Evolutionary conservation across 2,113 vertebrate species (phyloP), one percentile per base, ranked within the genome.

Genomic region (Hypanus sabinus): DNA sequence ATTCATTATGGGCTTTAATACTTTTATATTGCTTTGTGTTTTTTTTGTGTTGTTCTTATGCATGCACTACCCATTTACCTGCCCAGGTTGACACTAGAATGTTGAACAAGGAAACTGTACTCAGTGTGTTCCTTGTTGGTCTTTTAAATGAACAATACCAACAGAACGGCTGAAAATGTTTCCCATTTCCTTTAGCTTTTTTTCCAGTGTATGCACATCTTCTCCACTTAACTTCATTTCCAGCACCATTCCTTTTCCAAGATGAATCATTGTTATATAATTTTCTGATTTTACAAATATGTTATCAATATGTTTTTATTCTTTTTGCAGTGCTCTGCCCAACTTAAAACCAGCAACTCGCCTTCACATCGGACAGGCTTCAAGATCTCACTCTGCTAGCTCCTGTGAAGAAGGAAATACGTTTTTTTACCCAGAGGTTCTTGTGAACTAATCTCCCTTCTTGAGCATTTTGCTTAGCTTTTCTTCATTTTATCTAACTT

Each of bases 241-340:
- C 5, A 92, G 33, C 30, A 30, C 20, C 30, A 1, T 70, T 11
- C 20, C 1, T 91, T 16, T 91, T 30, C 71, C 33, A 60, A 77
- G 27, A n/a, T n/a, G 75, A 77, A n/a, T n/a, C 75, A 12, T 77
- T 77, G 30, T 2, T n/a, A n/a, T 30, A n/a, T 76, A n/a, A 30
- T 33, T n/a, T 90, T 68, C 57, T n/a, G 30, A 88, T 88, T 88
- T 30, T 65, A 65, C 55, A 24, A 30, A 57, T 3, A 87, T 87
- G 3, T 6, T 90, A 68, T 30, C 27, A 91, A 75, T 93, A 38
- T 94, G 11, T 94, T 93, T 94, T 24, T 70, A 30, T 55, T 94
- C 87, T 87, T 33, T 11, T 94, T 94, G 24, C 93, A 95, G 94
- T 95, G 70, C 79, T 95, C 79, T 95, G 94, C 80, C 94, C 94